A percentile compares a stretch with the other conserved stretches of the same genome.
Evolutionary conservation across 2,113 vertebrate species (phyloP).

Genomic region (Corvus moneduloides): DNA sequence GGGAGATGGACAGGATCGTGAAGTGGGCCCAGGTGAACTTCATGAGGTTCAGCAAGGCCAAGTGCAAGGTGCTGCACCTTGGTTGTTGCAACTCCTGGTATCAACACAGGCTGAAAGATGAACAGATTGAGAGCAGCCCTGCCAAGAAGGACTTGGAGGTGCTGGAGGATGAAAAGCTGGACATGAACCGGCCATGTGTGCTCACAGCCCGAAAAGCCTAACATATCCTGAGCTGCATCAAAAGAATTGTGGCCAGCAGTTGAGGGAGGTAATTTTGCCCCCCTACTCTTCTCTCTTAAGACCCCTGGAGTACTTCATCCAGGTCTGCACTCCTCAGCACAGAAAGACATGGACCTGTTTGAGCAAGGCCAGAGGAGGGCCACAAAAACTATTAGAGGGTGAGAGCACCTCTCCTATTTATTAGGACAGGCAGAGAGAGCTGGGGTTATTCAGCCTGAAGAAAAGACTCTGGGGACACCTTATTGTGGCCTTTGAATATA

Average conservation of each 20-base stretch:
- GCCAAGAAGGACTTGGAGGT: background rate
- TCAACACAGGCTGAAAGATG: background rate
- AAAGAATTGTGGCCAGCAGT: background rate
- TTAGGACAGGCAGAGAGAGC: background rate
- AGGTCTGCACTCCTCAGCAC: background rate
- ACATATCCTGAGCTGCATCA: too few relatives aligned
- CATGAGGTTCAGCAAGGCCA: background rate
- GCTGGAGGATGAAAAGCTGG: background rate
- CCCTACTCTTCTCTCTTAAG: background rate
- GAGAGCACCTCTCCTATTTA: background rate
- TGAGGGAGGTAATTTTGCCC: background rate
- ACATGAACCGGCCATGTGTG: background rate
- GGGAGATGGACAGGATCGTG: background rate
- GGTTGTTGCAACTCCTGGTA: background rate
- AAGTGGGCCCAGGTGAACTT: background rate
- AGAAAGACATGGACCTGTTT: background rate
- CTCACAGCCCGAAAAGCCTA: background rate
- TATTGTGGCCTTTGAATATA: background rate
- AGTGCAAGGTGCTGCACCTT: background rate
- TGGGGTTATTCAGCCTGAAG: background rate
- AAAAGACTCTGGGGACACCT: background rate
- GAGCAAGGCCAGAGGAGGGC: background rate
- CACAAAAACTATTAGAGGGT: background rate
- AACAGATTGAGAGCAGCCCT: background rate
- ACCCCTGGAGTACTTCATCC: background rate